phyloP scores from a whole-genome alignment of 1,140 invertebrate species.

The Vollenhovia emeryi region DNA sequence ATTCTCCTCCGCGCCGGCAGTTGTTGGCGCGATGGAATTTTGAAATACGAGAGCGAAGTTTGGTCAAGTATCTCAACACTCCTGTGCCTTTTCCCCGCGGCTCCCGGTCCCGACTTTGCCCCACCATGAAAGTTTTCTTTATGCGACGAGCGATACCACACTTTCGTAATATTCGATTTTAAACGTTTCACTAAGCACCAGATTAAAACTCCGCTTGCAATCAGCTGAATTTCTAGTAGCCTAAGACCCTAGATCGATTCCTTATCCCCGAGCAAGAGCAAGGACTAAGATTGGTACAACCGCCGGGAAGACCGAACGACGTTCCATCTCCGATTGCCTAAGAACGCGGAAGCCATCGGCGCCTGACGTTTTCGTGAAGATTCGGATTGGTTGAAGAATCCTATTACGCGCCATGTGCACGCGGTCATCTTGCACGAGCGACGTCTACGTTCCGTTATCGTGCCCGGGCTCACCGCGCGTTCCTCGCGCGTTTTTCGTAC shows the following conservation, averaged over 20 bases:
- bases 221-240: not conserved
- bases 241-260: not conserved
- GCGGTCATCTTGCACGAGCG: not conserved
- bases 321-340: not conserved
- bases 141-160: not conserved
- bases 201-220: not conserved
- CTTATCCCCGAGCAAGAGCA: not conserved
- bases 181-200: not conserved
- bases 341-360: not conserved
- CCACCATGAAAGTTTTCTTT: not conserved
- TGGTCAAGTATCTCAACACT: not conserved
- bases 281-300: not conserved
- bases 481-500: slow-evolving; percentile 33
- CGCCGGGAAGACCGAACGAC: too few species aligned
- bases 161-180: slow-evolving; percentile 2
- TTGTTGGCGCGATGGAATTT: not conserved
- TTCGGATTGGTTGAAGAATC: not conserved
- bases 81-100: not conserved
- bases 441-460: slow-evolving; percentile 42
- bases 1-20: slow-evolving; percentile 41
- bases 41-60: not conserved
- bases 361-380: not conserved
- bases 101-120: not conserved
- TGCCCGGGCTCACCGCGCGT: slow-evolving; percentile 4
- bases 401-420: not conserved